Base-by-base conservation (phyloP, 2,797 vertebrate genomes). In the Peromyscus attwateri region DNA sequence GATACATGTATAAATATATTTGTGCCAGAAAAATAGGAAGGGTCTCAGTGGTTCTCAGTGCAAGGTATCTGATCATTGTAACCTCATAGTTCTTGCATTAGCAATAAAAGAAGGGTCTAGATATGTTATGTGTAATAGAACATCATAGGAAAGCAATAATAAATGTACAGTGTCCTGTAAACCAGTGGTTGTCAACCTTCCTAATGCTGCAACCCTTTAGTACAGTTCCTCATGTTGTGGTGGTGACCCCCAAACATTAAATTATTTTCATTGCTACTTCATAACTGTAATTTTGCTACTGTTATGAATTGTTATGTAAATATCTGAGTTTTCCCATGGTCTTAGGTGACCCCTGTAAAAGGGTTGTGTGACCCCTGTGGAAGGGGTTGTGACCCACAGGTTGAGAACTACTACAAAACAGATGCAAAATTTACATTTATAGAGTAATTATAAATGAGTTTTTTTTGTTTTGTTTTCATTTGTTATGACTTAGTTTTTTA, bases 381-480 rank as follows among this genome's bases (percentile, higher is more conserved):
- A 70, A 70, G 68, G 68, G 34, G 6, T 71, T 71, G n/a, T 1
- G 2, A 71, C 17, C 16, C n/a, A 21, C n/a, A 71, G 70, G 17
- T 10, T 37, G 70, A 71, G 34, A 71, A 71, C 68, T 5, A 1
- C n/a, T 19, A 4, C 34, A 71, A 71, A 71, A 87, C 43, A 84
- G 37, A 62, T 68, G 11, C 57, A 16, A 62, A 31, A 64, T 80
- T 97, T 90, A 82, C 40, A 57, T 87, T 92, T 92, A 52, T 5
- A 16, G n/a, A 68, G 64, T 89, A 79, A 75, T 75, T 79, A 27
- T 89, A 85, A 79, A 77, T 93, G 60, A 91, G 16, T 12, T 49
- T 71, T 68, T 37, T 70, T 87, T 46, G 5, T 5, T 57, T 75
- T 62, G 23, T 2, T 43, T 64, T 76, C 2, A 21, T 89, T 76